A percentile compares a stretch with the other conserved stretches of the same genome.
Evolutionary conservation across 2,797 vertebrate genomes (phyloP).

Genomic region (Luscinia luscinia): DNA sequence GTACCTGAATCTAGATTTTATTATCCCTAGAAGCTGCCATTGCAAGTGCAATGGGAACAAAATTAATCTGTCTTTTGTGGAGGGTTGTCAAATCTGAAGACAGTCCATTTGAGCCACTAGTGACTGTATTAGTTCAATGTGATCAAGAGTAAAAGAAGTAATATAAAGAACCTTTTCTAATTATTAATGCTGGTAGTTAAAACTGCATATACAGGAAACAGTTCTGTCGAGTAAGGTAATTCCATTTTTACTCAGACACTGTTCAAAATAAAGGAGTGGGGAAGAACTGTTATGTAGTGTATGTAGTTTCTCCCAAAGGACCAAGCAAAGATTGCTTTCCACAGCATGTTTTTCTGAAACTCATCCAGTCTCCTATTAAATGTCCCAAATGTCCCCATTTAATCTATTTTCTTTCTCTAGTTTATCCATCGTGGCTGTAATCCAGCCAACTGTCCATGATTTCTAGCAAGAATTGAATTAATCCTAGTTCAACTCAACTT

Average conservation of each 20-base stretch:
- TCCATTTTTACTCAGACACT: slow-evolving; percentile 46
- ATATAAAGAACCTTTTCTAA: background rate
- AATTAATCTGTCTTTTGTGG: slow-evolving; percentile 7
- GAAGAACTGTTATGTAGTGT: slow-evolving; percentile 19
- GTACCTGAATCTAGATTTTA: background rate
- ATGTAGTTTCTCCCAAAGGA: slow-evolving; percentile 19
- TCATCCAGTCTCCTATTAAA: slow-evolving; percentile 20
- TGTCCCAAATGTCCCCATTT: slow-evolving; percentile 24
- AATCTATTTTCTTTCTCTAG: slow-evolving; percentile 2
- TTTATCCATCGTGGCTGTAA: background rate
- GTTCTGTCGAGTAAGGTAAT: slow-evolving; percentile 50
- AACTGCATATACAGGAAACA: slow-evolving; percentile 4
- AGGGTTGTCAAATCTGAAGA: background rate
- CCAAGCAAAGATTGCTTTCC: slow-evolving; percentile 10
- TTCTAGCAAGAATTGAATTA: background rate
- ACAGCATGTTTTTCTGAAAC: slow-evolving; percentile 17
- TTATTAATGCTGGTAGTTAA: slow-evolving; percentile 31
- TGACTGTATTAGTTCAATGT: background rate
- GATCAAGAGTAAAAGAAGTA: background rate
- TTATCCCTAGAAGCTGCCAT: background rate
- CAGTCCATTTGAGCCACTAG: background rate
- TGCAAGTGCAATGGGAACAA: background rate
- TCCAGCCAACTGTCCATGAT: background rate
- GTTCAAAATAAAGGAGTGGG: background rate
- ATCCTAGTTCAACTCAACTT: background rate